Conservation (phyloP, 2,113 vertebrate species). For the Neodon shergylaensis region DNA sequence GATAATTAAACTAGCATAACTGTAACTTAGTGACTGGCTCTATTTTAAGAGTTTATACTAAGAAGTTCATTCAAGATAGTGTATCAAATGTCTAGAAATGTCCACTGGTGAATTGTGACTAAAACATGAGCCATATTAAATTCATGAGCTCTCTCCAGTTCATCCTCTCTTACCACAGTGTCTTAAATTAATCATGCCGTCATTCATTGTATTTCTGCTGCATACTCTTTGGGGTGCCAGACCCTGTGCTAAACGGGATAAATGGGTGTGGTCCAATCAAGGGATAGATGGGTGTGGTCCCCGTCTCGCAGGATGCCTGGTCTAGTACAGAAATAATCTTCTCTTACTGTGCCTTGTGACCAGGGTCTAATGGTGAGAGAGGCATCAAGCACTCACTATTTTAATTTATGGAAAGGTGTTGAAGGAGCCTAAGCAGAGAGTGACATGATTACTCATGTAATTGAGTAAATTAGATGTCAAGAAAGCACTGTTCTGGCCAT, state of each 20-base stretch:
- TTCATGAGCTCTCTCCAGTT: background rate
- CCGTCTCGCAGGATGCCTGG: background rate
- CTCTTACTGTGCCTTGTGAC: background rate
- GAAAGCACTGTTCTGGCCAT: slow-evolving; percentile 66
- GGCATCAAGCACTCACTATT: background rate
- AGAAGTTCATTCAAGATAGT: slow-evolving; percentile 39
- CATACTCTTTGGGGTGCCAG: background rate
- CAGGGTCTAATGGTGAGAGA: background rate
- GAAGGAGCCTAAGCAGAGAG: slow-evolving; percentile 41
- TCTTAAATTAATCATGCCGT: background rate
- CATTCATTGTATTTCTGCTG: background rate
- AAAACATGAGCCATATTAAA: background rate
- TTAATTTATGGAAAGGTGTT: slow-evolving; percentile 56
- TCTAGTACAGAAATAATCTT: background rate
- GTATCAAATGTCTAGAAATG: slow-evolving; percentile 13
- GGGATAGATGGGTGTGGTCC: background rate
- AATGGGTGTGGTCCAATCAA: background rate
- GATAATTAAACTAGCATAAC: slow-evolving; percentile 14
- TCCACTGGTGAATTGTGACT: background rate
- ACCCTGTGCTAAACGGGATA: background rate
- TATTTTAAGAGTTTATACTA: background rate
- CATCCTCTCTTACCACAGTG: background rate
- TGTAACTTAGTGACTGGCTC: slow-evolving; percentile 1
- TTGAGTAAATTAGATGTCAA: slow-evolving; percentile 67
- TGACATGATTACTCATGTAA: slow-evolving; percentile 73